Evolutionary conservation across 2,888 invertebrate species (phyloP), one percentile per base, ranked within the genome.

Genomic region (Gari tellinella): DNA sequence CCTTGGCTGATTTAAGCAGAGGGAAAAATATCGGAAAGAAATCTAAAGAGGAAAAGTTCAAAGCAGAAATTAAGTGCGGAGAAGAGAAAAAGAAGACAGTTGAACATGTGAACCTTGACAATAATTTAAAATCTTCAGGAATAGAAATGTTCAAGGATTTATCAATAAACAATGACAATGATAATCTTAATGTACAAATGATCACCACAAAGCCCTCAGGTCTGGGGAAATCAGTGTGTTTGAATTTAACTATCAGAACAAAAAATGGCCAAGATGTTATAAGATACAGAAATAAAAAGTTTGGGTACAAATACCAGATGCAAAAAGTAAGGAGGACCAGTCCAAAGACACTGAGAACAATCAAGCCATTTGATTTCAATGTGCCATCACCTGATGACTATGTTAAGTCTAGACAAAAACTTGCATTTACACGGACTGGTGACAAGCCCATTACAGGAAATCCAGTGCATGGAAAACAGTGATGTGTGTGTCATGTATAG

Each of bases 361-460:
- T 88, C 12, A 58, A 51, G 17, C 77, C 87, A 49, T 95, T 95
- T 91, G 92, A 93, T 74, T 95, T 95, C 90, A 91, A 93, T 37
- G 92, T 92, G 45, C 93, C 93, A 1, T 95, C 95, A 0, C 95
- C 95, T 12, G 94, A 95, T 91, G 94, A 94, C 88, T 81, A 92
- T 62, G 93, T 94, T 60, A 91, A 86, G 76, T 52, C 70, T n/a
- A 87, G 78, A 64, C 91, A 91, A 69, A 86, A 81, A 41, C 82
- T 66, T 31, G 90, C 90, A 5, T 90, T 90, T 56, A 84, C 80
- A 0, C 72, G 84, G 21, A 74, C 64, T 52, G 80, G 81, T 12
- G 76, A 82, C 19, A 81, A 75, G 43, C 43, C 17, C 14, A 31
- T 31, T 4, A 31, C n/a, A n/a, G n/a, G n/a, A n/a, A n/a, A n/a